Evolutionary conservation across 2,113 vertebrate species (phyloP).

Genomic region (Psittacara wagleri): DNA sequence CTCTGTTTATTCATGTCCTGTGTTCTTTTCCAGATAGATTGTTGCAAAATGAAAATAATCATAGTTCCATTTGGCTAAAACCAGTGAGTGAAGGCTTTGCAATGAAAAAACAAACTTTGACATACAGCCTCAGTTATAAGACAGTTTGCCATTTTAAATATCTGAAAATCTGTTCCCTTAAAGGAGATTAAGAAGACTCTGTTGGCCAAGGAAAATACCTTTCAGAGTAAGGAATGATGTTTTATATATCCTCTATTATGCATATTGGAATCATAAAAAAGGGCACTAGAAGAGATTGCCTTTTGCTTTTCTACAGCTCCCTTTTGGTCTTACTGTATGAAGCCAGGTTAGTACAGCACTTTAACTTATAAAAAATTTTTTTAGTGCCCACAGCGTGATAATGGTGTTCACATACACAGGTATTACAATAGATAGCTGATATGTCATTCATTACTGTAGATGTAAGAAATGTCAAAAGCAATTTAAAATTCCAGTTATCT

Average conservation of each 20-base stretch:
- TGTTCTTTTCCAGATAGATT: not conserved
- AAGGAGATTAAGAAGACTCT: not conserved
- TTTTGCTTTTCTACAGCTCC: not conserved
- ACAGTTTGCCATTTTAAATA: not conserved
- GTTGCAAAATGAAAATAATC: not conserved
- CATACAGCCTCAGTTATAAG: not conserved
- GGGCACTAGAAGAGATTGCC: not conserved
- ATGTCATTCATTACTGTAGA: not conserved
- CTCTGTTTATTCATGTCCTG: not conserved
- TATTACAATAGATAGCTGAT: not conserved
- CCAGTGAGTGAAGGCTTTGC: not conserved
- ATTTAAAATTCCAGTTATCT: not conserved
- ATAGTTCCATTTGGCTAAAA: not conserved
- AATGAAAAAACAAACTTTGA: not conserved
- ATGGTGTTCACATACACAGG: not conserved
- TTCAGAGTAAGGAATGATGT: not conserved
- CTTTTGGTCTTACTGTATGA: not conserved
- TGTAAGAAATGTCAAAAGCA: slow-evolving; percentile 3
- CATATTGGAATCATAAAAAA: not conserved
- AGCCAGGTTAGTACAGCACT: not conserved
- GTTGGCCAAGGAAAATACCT: not conserved
- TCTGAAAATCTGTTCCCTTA: not conserved
- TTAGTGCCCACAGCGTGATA: not conserved
- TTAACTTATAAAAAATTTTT: fast-evolving
- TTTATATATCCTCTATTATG: not conserved